Conservation (phyloP, 2,888 invertebrate genomes). For the Bedellia somnulentella region DNA sequence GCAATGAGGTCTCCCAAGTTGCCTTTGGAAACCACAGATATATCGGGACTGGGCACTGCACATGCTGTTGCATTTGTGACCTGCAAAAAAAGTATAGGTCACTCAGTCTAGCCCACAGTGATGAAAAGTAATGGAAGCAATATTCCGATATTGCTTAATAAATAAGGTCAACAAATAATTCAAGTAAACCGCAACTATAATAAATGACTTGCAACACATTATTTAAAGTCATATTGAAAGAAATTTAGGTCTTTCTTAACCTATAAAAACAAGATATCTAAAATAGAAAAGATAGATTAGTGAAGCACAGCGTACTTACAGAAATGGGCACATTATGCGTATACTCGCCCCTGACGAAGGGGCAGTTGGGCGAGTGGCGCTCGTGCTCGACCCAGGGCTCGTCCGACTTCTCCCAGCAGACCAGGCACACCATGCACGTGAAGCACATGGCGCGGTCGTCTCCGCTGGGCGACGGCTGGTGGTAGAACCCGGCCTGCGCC, state of each 20-base stretch:
- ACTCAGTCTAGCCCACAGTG: too few species aligned
- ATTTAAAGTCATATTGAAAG: too few species aligned
- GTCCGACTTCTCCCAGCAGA: conserved; percentile 96
- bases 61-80: conserved; percentile 83
- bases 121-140: too few species aligned
- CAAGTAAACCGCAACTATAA: too few species aligned
- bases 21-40: conserved; percentile 62
- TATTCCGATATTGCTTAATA: too few species aligned
- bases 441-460: conserved; percentile 97
- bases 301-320: too few species aligned
- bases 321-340: conserved; percentile 93
- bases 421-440: conserved; percentile 91
- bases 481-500: conserved; percentile 97
- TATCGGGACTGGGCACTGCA: conserved; percentile 61
- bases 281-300: too few species aligned
- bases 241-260: too few species aligned
- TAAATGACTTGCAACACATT: too few species aligned
- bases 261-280: too few species aligned
- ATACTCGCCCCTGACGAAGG: conserved; percentile 92
- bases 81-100: conserved; percentile 15
- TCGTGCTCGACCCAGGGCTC: conserved; percentile 98
- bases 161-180: too few species aligned
- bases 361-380: conserved; percentile 89
- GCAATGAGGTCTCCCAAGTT: conserved; percentile 62
- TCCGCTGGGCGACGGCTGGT: conserved; percentile 86